Evolutionary conservation across 2,797 vertebrate genomes (phyloP), one percentile per base, ranked within the genome.

Genomic region (Halcyon chelicuti): DNA sequence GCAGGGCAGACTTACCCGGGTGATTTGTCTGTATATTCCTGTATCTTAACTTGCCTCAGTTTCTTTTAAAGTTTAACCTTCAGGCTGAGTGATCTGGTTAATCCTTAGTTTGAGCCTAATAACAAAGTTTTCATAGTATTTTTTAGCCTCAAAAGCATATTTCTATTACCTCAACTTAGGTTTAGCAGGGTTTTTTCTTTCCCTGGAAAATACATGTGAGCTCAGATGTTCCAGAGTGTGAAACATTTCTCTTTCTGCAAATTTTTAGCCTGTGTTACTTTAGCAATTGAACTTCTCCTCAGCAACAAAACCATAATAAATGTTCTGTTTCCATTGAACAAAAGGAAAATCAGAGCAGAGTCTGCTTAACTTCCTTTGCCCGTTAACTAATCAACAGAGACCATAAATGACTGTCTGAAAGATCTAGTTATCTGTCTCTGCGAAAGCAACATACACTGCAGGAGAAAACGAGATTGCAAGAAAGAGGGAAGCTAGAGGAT

Each of bases 311-410:
- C 66, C 42, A 39, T 90, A 81, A 93, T 73, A 94, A 94, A 94
- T 57, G 47, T 75, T 60, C 33, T 0, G 12, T 91, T 95, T 96
- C 87, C 95, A 94, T 8, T 73, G 87, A 75, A 72, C 42, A 93
- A 88, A 91, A 78, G 87, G 76, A 83, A 97, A 94, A 90, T 91
- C 35, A 42, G 85, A 86, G 78, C 57, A 71, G 37, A 96, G 91
- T 94, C 94, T 96, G 96, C 70, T 94, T 94, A 88, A 63, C 73
- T 93, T 97, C 96, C 90, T 83, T 67, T 73, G 91, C 65, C 51
- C 52, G 47, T 52, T 58, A 90, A 78, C 62, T 93, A 96, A 94
- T 88, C 93, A 94, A 90, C 35, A 78, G 39, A 63, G 82, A 91
- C 66, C 73, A 62, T 88, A 94, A 96, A 94, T 70, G 78, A 86